Base-by-base conservation (phyloP, 2,113 vertebrate species). In the Nestor notabilis region DNA sequence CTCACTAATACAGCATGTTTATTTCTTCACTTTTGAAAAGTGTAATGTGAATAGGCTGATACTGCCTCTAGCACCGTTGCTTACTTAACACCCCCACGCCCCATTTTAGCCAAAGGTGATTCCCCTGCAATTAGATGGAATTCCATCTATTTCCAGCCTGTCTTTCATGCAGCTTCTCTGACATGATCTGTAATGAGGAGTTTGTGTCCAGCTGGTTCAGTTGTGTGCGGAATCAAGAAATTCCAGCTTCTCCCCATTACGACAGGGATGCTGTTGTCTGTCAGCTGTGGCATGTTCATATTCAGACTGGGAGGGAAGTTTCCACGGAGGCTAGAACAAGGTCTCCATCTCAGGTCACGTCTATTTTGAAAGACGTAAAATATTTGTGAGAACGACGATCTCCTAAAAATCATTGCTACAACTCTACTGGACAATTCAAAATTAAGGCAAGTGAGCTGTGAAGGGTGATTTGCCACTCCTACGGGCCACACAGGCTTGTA, bases 151-250 rank as follows among this genome's bases (percentile, higher is more conserved):
- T 93, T 83, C 41, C 53, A 92, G 23, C n/a, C 61, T 86, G 29
- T 53, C 64, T 87, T 89, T 69, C 49, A 20, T 16, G 13, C 41
- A 72, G 58, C 58, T 95, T 87, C 74, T 87, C 70, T 76, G 68
- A 61, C 23, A 60, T 1, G 5, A 41, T 61, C 60, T 79, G 46
- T 78, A 83, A 64, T 7, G n/a, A 92, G 87, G n/a, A 68, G 41
- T 28, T 87, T 60, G 72, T 14, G 64, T 68, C 77, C 90, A 64
- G 17, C 72, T 75, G 83, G 43, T 52, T 77, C 4, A 31, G 66
- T 50, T 1, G 0, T 69, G 70, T 58, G 21, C 0, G 0, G 75
- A 90, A 95, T 58, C 28, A 46, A 27, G 87, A 76, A 43, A 64
- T 53, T 77, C 17, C 66, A 68, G 18, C 16, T 66, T 52, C 53